Percentiles rank a stretch among this genome's conserved stretches.
These are phyloP conservation scores for Pseudopipra pipra DNA, from an alignment of 2,113 vertebrate species.

Conservation along the genomic window DNA sequence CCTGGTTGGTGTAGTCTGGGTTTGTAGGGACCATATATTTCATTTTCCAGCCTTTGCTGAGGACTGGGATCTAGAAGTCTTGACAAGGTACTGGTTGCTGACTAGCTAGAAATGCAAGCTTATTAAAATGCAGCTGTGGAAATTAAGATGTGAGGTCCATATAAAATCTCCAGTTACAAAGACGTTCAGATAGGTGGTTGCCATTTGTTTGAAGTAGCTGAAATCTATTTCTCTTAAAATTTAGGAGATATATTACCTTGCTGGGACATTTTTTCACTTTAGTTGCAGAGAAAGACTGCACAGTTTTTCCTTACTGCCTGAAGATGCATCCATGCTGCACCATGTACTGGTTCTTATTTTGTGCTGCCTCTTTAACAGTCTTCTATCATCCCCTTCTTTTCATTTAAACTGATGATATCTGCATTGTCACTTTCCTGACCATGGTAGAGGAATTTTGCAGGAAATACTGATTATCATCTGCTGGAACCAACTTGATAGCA, in stretches of 20 bases:
- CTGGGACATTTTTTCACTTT: not conserved
- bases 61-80: not conserved
- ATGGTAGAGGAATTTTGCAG: not conserved
- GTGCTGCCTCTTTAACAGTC: not conserved
- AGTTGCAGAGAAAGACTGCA: not conserved
- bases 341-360: not conserved
- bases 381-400: not conserved
- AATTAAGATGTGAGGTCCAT: not conserved
- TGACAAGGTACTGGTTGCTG: not conserved
- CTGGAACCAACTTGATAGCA: not conserved
- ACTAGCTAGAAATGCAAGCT: not conserved
- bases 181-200: not conserved
- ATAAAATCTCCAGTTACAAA: not conserved
- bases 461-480: not conserved
- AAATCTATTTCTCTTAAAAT: not conserved
- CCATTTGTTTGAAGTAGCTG: not conserved
- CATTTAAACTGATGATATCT: not conserved
- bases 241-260: not conserved
- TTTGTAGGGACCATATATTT: not conserved
- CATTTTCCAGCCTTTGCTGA: not conserved
- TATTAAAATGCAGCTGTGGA: rapidly evolving
- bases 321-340: not conserved
- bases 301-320: not conserved
- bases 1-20: not conserved
- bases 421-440: not conserved